Evolutionary conservation across 2,113 vertebrate species (phyloP), one percentile per base, ranked within the genome.

Genomic region (Urocynchramus pylzowi): DNA sequence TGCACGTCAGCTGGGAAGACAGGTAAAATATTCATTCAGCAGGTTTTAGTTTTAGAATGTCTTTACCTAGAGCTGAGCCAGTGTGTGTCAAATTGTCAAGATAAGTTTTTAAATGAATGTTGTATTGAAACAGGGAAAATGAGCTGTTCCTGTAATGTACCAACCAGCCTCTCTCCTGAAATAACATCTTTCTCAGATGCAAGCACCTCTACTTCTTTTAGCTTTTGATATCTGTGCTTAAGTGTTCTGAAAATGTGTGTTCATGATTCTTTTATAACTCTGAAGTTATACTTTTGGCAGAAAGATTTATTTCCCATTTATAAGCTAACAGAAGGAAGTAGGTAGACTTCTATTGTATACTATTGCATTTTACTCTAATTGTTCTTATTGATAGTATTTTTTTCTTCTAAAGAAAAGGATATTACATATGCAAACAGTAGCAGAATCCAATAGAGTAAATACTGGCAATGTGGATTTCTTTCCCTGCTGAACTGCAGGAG

Each of bases 1-100:
- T 97, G 98, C 99, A 44, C 98, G 99, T 41, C 98, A 99, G 0
- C 98, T 99, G 60, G 99, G 99, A 63, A 98, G 98, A 89, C 99
- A 99, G 98, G 99, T 99, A 93, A 98, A 78, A 67, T 71, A 39
- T 11, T 71, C 37, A 61, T 7, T 30, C 33, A 42, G 17, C 12
- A 54, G 16, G 13, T 56, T 89, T 90, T 60, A 13, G 5, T 53
- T 84, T n/a, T 67, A 70, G 18, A 56, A n/a, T 2, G 2, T 20
- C 18, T 75, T 84, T 75, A 67, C 16, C 42, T 69, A 39, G 8
- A 71, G 44, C 35, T 61, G 49, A 87, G 13, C 39, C 59, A 64
- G 20, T 42, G 5, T 65, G 12, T 70, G 49, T 50, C 54, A 39
- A 5, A 50, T 47, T 83, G 76, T 65, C 37, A 74, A 21, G 13